Evolutionary conservation across 53 echinoderm and acorn worm species (phyloP).

Genomic region (Apostichopus leukothele): DNA sequence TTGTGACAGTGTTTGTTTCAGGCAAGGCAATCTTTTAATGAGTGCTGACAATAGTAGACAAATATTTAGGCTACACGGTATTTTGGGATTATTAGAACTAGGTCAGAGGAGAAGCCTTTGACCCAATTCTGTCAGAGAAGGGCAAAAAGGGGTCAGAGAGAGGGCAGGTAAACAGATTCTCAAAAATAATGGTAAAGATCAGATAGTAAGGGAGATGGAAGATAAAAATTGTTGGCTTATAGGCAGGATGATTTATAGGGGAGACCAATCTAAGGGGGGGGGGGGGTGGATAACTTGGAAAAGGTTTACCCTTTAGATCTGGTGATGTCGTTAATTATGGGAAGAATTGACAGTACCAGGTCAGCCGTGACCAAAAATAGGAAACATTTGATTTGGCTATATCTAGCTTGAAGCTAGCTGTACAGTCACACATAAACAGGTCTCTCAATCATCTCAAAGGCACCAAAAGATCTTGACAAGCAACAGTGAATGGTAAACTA

Average conservation of each 20-base stretch:
- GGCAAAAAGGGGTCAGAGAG: conserved; percentile 42
- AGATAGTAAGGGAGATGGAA: not conserved
- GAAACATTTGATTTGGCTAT: conserved; percentile 40
- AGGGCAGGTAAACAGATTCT: conserved; percentile 40
- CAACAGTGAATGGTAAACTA: too few relatives aligned
- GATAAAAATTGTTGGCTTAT: not conserved
- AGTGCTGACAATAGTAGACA: conserved; percentile 42
- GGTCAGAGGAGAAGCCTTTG: conserved; percentile 50
- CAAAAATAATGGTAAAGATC: not conserved
- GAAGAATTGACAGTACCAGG: conserved; percentile 47
- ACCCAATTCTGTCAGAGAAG: conserved; percentile 41
- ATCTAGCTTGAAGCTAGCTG: not conserved
- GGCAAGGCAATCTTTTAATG: conserved; percentile 22
- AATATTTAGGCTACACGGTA: conserved; percentile 49
- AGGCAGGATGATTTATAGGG: conserved; percentile 38
- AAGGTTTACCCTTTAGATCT: not conserved
- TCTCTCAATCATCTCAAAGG: conserved; percentile 19
- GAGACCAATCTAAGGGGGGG: not conserved
- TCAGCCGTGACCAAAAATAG: conserved; percentile 46
- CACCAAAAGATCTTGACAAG: conserved; percentile 6
- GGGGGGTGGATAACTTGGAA: not conserved
- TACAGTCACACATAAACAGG: conserved; percentile 8
- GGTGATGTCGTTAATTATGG: conserved; percentile 43
- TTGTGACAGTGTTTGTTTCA: conserved; percentile 39
- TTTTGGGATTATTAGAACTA: conserved; percentile 44